phyloP scores from a whole-genome alignment of 1,140 invertebrate genomes.

The Cherax quadricarinatus region DNA sequence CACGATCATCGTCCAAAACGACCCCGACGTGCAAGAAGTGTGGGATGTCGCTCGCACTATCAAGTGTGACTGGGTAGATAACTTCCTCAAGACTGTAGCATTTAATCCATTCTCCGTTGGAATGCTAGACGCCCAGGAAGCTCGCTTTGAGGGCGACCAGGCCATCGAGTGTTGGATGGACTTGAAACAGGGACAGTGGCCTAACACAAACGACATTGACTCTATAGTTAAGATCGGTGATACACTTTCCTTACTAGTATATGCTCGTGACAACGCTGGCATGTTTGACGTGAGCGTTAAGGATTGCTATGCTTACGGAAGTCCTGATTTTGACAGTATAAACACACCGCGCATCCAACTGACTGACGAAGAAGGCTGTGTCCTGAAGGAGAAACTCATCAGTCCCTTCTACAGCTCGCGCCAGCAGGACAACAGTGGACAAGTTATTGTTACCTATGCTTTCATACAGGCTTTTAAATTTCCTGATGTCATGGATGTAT shows the following conservation, averaged over 20 bases:
- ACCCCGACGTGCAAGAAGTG: conserved; percentile 76
- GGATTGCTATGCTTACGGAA: conserved; percentile 73
- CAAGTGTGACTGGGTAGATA: conserved; percentile 78
- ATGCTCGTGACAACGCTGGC: conserved; percentile 82
- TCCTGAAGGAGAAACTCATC: conserved; percentile 76
- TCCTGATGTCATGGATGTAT: conserved; percentile 76
- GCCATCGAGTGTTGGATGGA: conserved; percentile 87
- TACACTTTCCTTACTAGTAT: conserved; percentile 84
- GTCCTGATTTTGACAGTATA: conserved; percentile 60
- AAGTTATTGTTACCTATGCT: conserved; percentile 75
- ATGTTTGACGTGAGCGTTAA: conserved; percentile 82
- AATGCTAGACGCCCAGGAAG: conserved; percentile 84
- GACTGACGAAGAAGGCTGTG: conserved; percentile 76
- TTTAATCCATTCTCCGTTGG: conserved; percentile 85
- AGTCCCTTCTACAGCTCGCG: conserved; percentile 72
- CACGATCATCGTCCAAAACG: conserved; percentile 73
- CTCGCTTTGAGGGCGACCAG: conserved; percentile 81
- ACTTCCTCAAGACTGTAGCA: conserved; percentile 79
- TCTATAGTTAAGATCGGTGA: conserved; percentile 85
- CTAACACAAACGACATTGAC: conserved; percentile 83
- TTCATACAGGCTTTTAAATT: conserved; percentile 76
- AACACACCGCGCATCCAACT: conserved; percentile 73
- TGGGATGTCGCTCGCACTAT: conserved; percentile 82
- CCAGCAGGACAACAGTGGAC: conserved; percentile 63
- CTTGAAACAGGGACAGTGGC: conserved; percentile 85